Percentiles rank a stretch among this genome's conserved stretches.
Conservation (phyloP, 1,140 invertebrate species). For the Adoxophyes honmai region DNA sequence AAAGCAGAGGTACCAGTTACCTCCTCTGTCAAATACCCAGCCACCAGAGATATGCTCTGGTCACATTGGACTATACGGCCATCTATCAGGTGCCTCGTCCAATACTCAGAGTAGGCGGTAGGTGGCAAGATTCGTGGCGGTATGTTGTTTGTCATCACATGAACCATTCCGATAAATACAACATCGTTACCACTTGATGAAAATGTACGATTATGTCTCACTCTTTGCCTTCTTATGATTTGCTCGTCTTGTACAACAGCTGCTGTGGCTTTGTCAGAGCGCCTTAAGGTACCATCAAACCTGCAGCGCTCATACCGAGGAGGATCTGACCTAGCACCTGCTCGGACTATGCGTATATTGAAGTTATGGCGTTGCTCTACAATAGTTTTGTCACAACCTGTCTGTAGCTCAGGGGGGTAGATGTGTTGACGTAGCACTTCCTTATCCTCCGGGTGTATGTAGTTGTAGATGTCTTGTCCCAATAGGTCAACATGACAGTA, state of each 20-base stretch:
- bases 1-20: conserved; percentile 90
- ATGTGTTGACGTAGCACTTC: conserved; percentile 85
- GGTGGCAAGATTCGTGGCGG: conserved; percentile 83
- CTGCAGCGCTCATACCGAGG: conserved; percentile 84
- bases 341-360: conserved; percentile 79
- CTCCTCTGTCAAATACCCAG: conserved; percentile 92
- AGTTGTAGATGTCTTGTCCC: conserved; percentile 90
- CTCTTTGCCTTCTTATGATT: conserved; percentile 73
- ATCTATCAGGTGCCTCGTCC: conserved; percentile 90
- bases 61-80: conserved; percentile 92
- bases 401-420: conserved; percentile 75
- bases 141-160: conserved; percentile 81
- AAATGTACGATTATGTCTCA: conserved; percentile 72
- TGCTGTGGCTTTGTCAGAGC: conserved; percentile 74
- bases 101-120: conserved; percentile 88
- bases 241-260: conserved; percentile 71
- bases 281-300: conserved; percentile 77
- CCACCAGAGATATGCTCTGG: conserved; percentile 90
- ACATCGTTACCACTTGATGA: conserved; percentile 79
- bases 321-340: conserved; percentile 82
- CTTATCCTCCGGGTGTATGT: conserved; percentile 89
- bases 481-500: conserved; percentile 91
- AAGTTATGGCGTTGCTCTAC: conserved; percentile 76
- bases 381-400: conserved; percentile 45
- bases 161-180: conserved; percentile 84